A percentile compares a stretch with the other conserved stretches of the same genome.
Evolutionary conservation across 2,888 invertebrate genomes (phyloP).

Genomic region (Cyclophora albipunctata): DNA sequence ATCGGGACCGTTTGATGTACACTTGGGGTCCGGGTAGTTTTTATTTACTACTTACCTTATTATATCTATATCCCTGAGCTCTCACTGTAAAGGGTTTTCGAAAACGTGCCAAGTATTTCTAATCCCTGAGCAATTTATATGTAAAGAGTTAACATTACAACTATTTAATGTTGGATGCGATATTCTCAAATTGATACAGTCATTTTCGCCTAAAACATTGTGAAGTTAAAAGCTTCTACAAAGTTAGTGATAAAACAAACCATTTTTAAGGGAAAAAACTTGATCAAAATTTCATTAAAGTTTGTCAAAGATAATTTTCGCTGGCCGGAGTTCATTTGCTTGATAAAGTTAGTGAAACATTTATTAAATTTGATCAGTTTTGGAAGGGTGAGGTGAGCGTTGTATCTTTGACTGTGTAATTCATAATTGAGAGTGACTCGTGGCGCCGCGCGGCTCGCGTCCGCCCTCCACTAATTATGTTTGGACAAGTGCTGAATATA

Average conservation of each 20-base stretch:
- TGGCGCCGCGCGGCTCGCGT: too few relatives aligned
- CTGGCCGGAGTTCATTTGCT: background rate
- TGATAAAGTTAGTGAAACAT: conserved; percentile 8
- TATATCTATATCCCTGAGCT: background rate
- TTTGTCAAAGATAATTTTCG: background rate
- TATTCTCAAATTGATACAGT: too few relatives aligned
- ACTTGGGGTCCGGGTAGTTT: conserved; percentile 8
- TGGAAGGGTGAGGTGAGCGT: conserved; percentile 4
- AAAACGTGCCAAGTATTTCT: too few relatives aligned
- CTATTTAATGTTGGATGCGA: too few relatives aligned
- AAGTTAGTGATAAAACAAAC: too few relatives aligned
- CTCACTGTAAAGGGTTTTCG: background rate
- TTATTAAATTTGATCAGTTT: conserved; percentile 14
- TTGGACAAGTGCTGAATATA: background rate
- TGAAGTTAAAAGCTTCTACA: too few relatives aligned
- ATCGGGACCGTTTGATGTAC: conserved; percentile 22
- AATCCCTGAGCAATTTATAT: too few relatives aligned
- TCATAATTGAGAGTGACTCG: conserved; percentile 8
- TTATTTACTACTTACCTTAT: conserved; percentile 4
- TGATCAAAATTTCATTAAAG: background rate
- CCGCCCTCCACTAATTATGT: background rate
- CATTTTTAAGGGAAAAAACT: too few relatives aligned
- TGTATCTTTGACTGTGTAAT: conserved; percentile 6
- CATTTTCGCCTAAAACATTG: too few relatives aligned
- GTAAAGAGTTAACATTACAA: too few relatives aligned